Base-by-base conservation (phyloP, 2,888 invertebrate species). In the Aphidius colemani region DNA sequence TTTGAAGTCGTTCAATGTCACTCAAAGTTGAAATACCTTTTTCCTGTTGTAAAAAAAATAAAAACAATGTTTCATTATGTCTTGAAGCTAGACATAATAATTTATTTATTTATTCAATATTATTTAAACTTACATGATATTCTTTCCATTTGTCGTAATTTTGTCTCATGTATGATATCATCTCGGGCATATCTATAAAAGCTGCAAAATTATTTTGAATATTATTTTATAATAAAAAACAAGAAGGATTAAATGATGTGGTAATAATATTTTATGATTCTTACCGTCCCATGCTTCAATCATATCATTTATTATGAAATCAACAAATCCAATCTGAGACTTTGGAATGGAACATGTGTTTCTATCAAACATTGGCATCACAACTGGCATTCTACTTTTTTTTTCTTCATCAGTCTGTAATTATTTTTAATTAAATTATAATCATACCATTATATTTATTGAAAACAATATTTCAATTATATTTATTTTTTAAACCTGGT, bases 281-380 rank as follows among this genome's bases (percentile, higher is more conserved):
- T 84, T 76, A 93, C 96, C 92, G 79, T 96, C 92, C 96, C 97
- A 98, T 43, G 95, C 94, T 78, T 96, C 95, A 85, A 98, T 95
- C 95, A 98, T 96, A 78, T 96, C 96, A 74, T 94, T 94, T 75
- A 98, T 96, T 79, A 98, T 98, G 84, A 93, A 96, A 83, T 98
- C 98, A 70, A 97, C 93, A 84, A 98, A 98, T 64, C 96, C 96
- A 75, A 96, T 95, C 85, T 98, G 98, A 66, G 97, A 96, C 84
- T 96, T 94, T 61, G 98, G 97, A 80, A 99, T 94, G 76, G 96
- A 97, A 84, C 98, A 98, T 2, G 94, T 91, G 66, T 89, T 87
- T 72, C 97, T 88, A 84, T 98, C 98, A 83, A 98, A 99, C 89
- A 96, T 93, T 7, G 98, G 97, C 98, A 99, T 98, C 69, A 98